phyloP scores from a whole-genome alignment of 2,113 vertebrate genomes.

The Ochotona curzoniae region DNA sequence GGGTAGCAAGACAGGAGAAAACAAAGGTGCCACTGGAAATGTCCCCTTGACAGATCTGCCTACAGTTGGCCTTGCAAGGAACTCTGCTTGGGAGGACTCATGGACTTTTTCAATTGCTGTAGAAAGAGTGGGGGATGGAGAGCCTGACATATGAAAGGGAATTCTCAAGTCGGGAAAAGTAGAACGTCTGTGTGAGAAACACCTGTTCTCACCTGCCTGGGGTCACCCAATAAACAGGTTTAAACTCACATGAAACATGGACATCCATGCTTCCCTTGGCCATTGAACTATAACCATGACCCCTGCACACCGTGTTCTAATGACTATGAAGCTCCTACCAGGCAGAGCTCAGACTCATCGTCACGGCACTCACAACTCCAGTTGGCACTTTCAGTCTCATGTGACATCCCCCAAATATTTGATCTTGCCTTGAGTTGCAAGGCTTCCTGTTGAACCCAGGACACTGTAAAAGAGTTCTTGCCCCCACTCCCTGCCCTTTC shows the following conservation, averaged over 20 bases:
- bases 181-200: neutral
- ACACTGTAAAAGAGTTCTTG: neutral
- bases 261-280: neutral
- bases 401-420: neutral
- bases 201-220: neutral
- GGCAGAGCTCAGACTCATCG: neutral
- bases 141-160: conserved; percentile 7
- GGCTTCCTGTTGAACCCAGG: neutral
- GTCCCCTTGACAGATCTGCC: neutral
- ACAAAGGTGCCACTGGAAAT: neutral
- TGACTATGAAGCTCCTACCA: neutral
- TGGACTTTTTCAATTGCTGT: neutral
- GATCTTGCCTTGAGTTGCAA: neutral
- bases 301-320: neutral
- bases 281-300: neutral
- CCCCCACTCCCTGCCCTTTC: neutral
- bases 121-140: neutral
- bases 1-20: neutral
- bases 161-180: conserved; percentile 20
- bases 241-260: neutral
- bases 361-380: neutral
- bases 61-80: neutral
- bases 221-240: neutral
- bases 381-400: neutral
- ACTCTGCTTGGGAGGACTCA: neutral